These are phyloP conservation scores for Leucophenga varia DNA, from an alignment of 1,140 invertebrate genomes.

Conservation along the genomic window DNA sequence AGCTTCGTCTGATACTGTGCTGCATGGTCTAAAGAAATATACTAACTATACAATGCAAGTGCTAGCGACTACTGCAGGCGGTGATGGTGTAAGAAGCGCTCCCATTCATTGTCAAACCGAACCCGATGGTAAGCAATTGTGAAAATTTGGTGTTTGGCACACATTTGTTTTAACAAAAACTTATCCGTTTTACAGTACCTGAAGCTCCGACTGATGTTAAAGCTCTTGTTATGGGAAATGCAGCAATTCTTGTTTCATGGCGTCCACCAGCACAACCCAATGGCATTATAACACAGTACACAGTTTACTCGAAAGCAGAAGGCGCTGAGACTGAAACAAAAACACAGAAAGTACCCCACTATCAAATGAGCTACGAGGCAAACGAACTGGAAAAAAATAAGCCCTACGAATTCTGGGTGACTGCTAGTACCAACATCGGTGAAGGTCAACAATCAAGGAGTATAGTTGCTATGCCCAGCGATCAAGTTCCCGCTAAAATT, in stretches of 20 bases:
- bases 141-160: too few relatives aligned
- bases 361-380: conserved; percentile 78
- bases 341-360: conserved; percentile 65
- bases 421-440: conserved; percentile 88
- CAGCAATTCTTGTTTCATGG: conserved; percentile 92
- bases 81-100: conserved; percentile 89
- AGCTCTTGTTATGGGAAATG: conserved; percentile 85
- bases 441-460: conserved; percentile 87
- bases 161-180: neutral
- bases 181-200: conserved; percentile 68
- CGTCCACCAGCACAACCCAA: conserved; percentile 88
- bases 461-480: conserved; percentile 78
- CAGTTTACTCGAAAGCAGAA: conserved; percentile 83
- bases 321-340: conserved; percentile 66
- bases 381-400: conserved; percentile 77
- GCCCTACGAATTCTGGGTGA: conserved; percentile 93
- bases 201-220: conserved; percentile 90
- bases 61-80: conserved; percentile 89
- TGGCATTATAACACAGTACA: conserved; percentile 90
- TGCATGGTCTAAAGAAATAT: conserved; percentile 90
- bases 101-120: conserved; percentile 93
- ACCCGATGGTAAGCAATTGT: conserved; percentile 80
- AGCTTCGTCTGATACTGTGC: conserved; percentile 87
- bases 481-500: conserved; percentile 88
- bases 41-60: conserved; percentile 98